Conservation (phyloP, 2,797 vertebrate genomes). For the Coregonus sp. region DNA sequence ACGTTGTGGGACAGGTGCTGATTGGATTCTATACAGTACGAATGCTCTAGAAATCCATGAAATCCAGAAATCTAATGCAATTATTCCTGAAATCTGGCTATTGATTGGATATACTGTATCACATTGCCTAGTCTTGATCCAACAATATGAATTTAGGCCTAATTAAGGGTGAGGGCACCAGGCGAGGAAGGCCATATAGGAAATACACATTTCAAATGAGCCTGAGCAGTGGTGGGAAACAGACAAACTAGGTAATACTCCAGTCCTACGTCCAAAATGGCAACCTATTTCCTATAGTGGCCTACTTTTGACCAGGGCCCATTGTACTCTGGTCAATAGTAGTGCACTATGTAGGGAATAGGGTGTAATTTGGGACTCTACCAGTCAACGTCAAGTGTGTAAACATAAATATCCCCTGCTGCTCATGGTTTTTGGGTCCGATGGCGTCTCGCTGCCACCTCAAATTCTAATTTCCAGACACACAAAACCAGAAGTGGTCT, state of each 20-base stretch:
- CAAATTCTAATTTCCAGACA: slow-evolving; percentile 76
- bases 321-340: neutral
- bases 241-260: slow-evolving; percentile 52
- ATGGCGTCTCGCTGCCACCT: slow-evolving; percentile 72
- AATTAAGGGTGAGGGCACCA: slow-evolving; percentile 12
- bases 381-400: slow-evolving; percentile 65
- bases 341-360: neutral
- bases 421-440: slow-evolving; percentile 43
- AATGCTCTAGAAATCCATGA: neutral
- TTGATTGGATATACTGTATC: neutral
- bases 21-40: neutral
- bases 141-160: neutral
- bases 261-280: neutral
- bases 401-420: slow-evolving; percentile 46
- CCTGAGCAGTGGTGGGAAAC: slow-evolving; percentile 29
- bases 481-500: slow-evolving; percentile 77
- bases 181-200: slow-evolving; percentile 24
- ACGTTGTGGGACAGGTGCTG: neutral
- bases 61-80: neutral
- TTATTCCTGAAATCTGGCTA: too few species aligned
- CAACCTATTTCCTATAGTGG: neutral
- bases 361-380: neutral
- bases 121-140: neutral
- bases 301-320: neutral
- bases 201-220: slow-evolving; percentile 32